These are phyloP conservation scores for Acromyrmex echinatior DNA, from an alignment of 1,140 invertebrate species.

Conservation along the genomic window DNA sequence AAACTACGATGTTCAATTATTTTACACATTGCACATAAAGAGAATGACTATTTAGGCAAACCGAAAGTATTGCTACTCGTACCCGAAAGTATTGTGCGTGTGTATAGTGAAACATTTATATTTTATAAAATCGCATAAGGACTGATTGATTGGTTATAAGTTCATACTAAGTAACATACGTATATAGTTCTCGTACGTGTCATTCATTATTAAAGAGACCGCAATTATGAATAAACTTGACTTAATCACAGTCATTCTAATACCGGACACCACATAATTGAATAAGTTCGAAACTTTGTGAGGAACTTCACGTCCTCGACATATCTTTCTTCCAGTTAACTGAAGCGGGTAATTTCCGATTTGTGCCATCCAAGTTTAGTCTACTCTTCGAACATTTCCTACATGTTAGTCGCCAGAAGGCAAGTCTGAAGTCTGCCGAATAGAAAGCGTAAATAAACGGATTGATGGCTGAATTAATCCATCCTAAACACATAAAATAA, in stretches of 20 bases:
- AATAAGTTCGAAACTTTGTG: constrained; percentile 37
- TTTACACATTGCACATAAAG: not conserved
- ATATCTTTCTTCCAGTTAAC: constrained; percentile 73
- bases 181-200: not conserved
- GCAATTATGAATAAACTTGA: constrained; percentile 27
- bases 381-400: constrained; percentile 78
- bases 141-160: constrained; percentile 1
- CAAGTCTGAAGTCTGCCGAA: constrained; percentile 93
- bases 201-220: not conserved
- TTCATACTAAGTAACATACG: not conserved
- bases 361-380: constrained; percentile 59
- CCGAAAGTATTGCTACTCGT: not conserved
- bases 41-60: not conserved
- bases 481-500: constrained; percentile 85
- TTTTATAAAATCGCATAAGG: constrained; percentile 24
- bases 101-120: constrained; percentile 37
- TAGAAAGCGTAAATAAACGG: constrained; percentile 96
- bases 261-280: constrained; percentile 35
- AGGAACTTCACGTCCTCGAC: constrained; percentile 72
- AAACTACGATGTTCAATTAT: not conserved
- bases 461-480: constrained; percentile 96
- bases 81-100: constrained; percentile 32
- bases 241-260: constrained; percentile 36
- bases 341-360: constrained; percentile 68
- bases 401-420: constrained; percentile 92